Conservation (phyloP, 2,797 vertebrate species). For the Oreortyx pictus region DNA sequence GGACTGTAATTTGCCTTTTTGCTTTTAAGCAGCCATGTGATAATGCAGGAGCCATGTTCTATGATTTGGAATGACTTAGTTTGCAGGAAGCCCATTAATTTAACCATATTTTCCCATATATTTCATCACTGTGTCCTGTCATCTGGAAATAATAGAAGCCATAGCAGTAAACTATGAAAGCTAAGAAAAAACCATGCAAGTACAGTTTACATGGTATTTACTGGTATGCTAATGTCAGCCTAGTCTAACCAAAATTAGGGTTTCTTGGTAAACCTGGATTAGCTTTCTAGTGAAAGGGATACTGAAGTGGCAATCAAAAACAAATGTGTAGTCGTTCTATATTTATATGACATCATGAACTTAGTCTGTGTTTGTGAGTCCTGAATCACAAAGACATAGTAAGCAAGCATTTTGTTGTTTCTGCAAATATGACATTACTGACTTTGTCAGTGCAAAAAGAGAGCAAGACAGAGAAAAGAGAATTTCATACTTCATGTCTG, state of each 20-base stretch:
- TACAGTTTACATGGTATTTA: slow-evolving; percentile 67
- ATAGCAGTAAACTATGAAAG: slow-evolving; percentile 74
- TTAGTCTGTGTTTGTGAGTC: slow-evolving; percentile 10
- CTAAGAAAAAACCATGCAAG: slow-evolving; percentile 59
- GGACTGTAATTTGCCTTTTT: slow-evolving; percentile 70
- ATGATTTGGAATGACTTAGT: slow-evolving; percentile 78
- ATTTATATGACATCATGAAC: slow-evolving; percentile 19
- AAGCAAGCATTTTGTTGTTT: neutral
- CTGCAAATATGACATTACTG: neutral
- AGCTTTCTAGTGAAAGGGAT: slow-evolving; percentile 69
- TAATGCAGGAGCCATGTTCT: slow-evolving; percentile 74
- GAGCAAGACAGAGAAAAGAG: neutral
- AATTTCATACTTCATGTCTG: neutral
- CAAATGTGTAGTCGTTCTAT: slow-evolving; percentile 48
- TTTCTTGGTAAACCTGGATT: slow-evolving; percentile 76
- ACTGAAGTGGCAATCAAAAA: slow-evolving; percentile 64
- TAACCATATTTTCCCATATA: slow-evolving; percentile 81
- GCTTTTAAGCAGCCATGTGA: slow-evolving; percentile 75
- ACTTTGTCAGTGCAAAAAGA: neutral
- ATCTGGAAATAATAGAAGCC: slow-evolving; percentile 87
- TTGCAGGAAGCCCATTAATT: slow-evolving; percentile 80
- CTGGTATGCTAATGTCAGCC: slow-evolving; percentile 76
- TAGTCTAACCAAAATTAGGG: slow-evolving; percentile 78
- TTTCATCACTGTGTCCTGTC: slow-evolving; percentile 82
- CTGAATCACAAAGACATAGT: slow-evolving; percentile 25